Evolutionary conservation across 2,113 vertebrate species (phyloP).

Genomic region (Python bivittatus): DNA sequence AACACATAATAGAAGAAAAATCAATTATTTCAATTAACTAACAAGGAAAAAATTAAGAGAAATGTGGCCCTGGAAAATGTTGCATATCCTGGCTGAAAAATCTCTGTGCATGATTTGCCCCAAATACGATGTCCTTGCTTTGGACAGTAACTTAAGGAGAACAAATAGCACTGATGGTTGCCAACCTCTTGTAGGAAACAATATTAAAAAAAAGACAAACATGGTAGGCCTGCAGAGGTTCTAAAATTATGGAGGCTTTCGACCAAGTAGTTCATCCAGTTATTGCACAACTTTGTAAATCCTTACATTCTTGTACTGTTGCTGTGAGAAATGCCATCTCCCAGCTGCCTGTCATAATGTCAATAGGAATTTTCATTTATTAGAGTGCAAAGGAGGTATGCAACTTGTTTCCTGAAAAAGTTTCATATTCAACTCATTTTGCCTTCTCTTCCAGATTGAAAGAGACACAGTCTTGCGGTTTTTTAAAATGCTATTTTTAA

Average conservation of each 20-base stretch:
- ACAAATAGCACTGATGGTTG: no score
- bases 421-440: background rate
- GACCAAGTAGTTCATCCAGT: no score
- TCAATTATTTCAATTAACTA: background rate
- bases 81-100: background rate
- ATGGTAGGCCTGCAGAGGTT: background rate
- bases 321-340: no score
- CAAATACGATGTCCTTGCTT: no score
- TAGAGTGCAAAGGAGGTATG: background rate
- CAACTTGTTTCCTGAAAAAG: background rate
- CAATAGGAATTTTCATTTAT: background rate
- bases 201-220: background rate
- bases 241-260: background rate
- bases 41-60: background rate
- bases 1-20: background rate
- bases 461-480: background rate
- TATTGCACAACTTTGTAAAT: background rate
- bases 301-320: background rate
- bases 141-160: no score
- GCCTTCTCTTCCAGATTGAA: constrained; percentile 10
- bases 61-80: background rate
- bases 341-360: background rate
- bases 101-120: background rate
- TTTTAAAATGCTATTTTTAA: constrained; percentile 30
- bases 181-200: no score